These are phyloP conservation scores for Deilephila porcellus DNA, from an alignment of 2,888 invertebrate genomes.

Conservation along the genomic window DNA sequence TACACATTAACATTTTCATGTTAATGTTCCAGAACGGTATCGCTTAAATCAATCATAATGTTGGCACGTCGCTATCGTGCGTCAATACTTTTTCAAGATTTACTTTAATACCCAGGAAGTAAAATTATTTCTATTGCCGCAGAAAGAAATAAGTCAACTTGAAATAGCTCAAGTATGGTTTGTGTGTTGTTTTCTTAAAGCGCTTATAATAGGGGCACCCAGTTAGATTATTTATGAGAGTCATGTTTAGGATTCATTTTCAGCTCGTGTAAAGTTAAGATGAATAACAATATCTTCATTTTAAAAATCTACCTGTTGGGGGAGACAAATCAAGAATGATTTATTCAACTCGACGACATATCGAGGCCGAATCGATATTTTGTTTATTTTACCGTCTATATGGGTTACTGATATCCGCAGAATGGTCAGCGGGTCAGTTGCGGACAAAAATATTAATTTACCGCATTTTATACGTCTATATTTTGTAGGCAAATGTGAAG, in stretches of 20 bases:
- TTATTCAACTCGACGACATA: slow-evolving; percentile 71
- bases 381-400: slow-evolving; percentile 66
- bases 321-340: slow-evolving; percentile 75
- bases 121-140: not conserved
- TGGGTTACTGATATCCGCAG: slow-evolving; percentile 59
- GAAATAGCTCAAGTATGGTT: not conserved
- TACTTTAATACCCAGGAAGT: not conserved
- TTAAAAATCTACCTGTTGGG: slow-evolving; percentile 78
- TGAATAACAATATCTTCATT: slow-evolving; percentile 79
- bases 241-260: slow-evolving; percentile 77
- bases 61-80: not conserved
- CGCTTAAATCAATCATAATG: not conserved
- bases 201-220: slow-evolving; percentile 54
- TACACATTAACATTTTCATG: slow-evolving; percentile 21
- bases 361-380: slow-evolving; percentile 66
- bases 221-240: slow-evolving; percentile 75
- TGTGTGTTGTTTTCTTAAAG: slow-evolving; percentile 55
- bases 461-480: slow-evolving; percentile 37
- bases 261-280: slow-evolving; percentile 78
- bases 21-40: slow-evolving; percentile 28
- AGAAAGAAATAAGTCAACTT: not conserved
- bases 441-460: slow-evolving; percentile 2
- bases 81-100: not conserved
- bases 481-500: not conserved
- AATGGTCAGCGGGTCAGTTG: slow-evolving; percentile 11